Evolutionary conservation across 2,888 invertebrate species (phyloP), one percentile per base, ranked within the genome.

Genomic region (Dryocosmus kuriphilus): DNA sequence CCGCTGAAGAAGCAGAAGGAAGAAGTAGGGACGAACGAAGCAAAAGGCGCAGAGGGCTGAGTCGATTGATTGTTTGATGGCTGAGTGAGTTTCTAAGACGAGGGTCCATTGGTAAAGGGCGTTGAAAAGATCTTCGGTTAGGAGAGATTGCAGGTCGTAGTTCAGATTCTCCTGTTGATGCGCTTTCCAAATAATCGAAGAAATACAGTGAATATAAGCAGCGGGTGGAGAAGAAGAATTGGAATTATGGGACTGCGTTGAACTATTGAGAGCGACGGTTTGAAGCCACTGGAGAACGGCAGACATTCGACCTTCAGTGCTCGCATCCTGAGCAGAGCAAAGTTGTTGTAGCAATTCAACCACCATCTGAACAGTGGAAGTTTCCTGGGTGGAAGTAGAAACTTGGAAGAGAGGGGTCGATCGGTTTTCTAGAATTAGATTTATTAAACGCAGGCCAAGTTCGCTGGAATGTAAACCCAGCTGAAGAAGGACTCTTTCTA

Each of bases 11-110:
- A 98, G 90, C 83, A 94, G 92, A 65, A 94, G 95, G 88, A 97
- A 98, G 75, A 96, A 92, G 81, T 95, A 95, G 0, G 97, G 96
- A 84, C 95, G 94, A 41, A 97, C 96, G 91, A 95, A 96, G 91
- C 97, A 98, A 88, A 97, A 93, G 6, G 97, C 95, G 90, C 98
- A 98, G 73, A 98, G 92, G 76, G 97, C 94, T 87, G 96, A 95
- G 92, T 98, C 97, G n/a, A 98, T 94, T 0, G 97, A 94, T 86
- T 95, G 95, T 92, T 98, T 98, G 74, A 98, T 92, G 1, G 96
- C 94, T 76, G 95, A 94, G 77, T 95, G 94, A 61, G 94, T 94
- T 24, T 94, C 94, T 65, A 96, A 92, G n/a, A 93, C 93, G 76
- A 94, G 93, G 27, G 96, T 95, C 96, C 98, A 97, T 75, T 94